These are phyloP conservation scores for Archips xylosteana DNA, from an alignment of 2,888 invertebrate species.

Conservation along the genomic window DNA sequence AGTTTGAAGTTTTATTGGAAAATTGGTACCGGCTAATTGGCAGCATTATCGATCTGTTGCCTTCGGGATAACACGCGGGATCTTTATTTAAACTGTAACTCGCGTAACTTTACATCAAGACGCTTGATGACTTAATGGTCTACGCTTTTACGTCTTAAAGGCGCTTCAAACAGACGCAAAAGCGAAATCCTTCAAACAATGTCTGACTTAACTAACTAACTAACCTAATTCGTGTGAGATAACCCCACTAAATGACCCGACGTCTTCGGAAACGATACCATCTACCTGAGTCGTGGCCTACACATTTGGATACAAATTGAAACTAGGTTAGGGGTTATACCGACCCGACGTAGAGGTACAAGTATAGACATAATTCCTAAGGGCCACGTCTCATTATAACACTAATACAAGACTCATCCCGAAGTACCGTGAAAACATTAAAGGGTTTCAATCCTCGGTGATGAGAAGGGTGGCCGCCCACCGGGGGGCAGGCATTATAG, in stretches of 20 bases:
- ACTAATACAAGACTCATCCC: slow-evolving; percentile 86
- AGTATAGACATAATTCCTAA: slow-evolving; percentile 84
- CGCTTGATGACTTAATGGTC: slow-evolving; percentile 4
- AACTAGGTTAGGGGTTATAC: slow-evolving; percentile 81
- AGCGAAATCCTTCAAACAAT: slow-evolving; percentile 38
- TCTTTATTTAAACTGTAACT: slow-evolving; percentile 50
- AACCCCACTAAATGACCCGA: slow-evolving; percentile 47
- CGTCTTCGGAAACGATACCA: slow-evolving; percentile 58
- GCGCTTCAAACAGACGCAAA: not conserved
- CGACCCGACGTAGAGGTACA: slow-evolving; percentile 65
- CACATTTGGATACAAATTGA: slow-evolving; percentile 75
- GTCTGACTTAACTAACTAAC: slow-evolving; percentile 46
- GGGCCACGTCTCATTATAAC: slow-evolving; percentile 85
- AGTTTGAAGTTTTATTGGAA: slow-evolving; percentile 86
- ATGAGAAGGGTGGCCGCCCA: slow-evolving; percentile 81
- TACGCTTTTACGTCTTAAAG: not conserved
- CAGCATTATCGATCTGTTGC: slow-evolving; percentile 80
- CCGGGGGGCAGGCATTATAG: slow-evolving; percentile 84
- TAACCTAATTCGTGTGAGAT: slow-evolving; percentile 48
- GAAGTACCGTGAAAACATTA: slow-evolving; percentile 85
- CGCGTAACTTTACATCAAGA: slow-evolving; percentile 43
- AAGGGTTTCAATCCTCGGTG: slow-evolving; percentile 85
- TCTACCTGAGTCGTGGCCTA: slow-evolving; percentile 65
- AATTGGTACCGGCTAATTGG: slow-evolving; percentile 84
- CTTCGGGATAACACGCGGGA: slow-evolving; percentile 59